phyloP scores from a whole-genome alignment of 1,140 invertebrate species.

The Drosophila gunungcola region DNA sequence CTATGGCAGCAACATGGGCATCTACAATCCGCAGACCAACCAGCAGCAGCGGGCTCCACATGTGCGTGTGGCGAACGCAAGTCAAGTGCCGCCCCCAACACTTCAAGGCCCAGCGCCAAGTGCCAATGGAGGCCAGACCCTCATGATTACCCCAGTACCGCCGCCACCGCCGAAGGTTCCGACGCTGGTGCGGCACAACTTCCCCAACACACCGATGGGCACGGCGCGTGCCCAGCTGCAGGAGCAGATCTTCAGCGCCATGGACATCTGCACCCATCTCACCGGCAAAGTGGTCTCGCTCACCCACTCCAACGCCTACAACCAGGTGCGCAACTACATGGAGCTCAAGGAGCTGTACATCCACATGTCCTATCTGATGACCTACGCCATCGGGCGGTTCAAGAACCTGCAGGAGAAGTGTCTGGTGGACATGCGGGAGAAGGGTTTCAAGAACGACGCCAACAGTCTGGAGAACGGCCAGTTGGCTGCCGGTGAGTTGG shows the following conservation, averaged over 20 bases:
- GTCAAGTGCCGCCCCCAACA: conserved; percentile 14
- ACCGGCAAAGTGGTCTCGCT: conserved; percentile 78
- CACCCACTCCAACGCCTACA: conserved; percentile 83
- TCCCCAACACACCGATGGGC: conserved; percentile 60
- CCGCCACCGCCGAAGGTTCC: conserved; percentile 16
- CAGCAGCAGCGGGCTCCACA: conserved; percentile 60
- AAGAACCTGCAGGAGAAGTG: conserved; percentile 83
- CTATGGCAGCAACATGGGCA: conserved; percentile 63
- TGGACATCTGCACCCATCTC: conserved; percentile 83
- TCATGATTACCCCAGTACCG: conserved; percentile 33
- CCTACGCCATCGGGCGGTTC: conserved; percentile 82
- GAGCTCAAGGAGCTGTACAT: conserved; percentile 84
- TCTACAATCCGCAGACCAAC: conserved; percentile 65
- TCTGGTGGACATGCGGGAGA: conserved; percentile 75
- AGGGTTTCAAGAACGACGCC: conserved; percentile 81
- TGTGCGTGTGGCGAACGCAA: conserved; percentile 50
- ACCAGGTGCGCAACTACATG: conserved; percentile 64
- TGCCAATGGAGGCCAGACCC: conserved; percentile 37
- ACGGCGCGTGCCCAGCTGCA: conserved; percentile 71
- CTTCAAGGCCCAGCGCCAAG: conserved; percentile 6
- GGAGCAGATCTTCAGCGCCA: conserved; percentile 78
- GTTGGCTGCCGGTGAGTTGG: conserved; percentile 76
- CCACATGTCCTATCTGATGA: conserved; percentile 83
- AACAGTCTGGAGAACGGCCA: conserved; percentile 82
- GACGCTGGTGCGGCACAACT: conserved; percentile 61